phyloP scores from a whole-genome alignment of 2,888 invertebrate species.

The Anthoptus insignis region DNA sequence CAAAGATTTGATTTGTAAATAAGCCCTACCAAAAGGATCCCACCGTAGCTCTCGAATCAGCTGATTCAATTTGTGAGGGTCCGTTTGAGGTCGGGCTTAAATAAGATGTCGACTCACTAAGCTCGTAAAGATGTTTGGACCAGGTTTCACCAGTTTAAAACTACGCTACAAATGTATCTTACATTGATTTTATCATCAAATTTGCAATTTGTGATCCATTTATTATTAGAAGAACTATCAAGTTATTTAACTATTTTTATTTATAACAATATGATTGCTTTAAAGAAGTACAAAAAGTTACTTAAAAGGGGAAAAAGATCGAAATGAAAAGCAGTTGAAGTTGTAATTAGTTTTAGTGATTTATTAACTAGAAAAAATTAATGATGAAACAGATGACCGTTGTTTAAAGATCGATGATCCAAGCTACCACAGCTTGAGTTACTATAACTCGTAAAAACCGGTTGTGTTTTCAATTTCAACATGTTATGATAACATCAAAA shows the following conservation, averaged over 20 bases:
- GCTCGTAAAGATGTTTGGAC: neutral
- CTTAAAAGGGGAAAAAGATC: too few relatives aligned
- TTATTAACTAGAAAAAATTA: too few relatives aligned
- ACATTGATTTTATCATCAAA: neutral
- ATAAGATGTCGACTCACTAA: slow-evolving; percentile 14
- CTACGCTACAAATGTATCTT: neutral
- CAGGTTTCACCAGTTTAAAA: neutral
- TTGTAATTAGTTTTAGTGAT: too few relatives aligned
- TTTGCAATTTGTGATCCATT: neutral
- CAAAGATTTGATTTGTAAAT: slow-evolving; percentile 32
- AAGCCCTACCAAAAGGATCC: slow-evolving; percentile 34
- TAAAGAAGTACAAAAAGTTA: neutral
- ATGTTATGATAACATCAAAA: too few relatives aligned
- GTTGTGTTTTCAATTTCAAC: too few relatives aligned
- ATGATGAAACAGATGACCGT: too few relatives aligned
- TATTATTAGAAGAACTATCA: too few relatives aligned
- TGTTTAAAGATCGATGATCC: too few relatives aligned
- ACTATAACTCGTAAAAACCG: too few relatives aligned
- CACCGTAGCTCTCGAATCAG: slow-evolving; percentile 59
- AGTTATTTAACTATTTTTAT: too few relatives aligned
- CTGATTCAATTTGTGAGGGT: slow-evolving; percentile 64
- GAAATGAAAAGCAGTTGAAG: too few relatives aligned
- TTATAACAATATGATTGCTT: neutral
- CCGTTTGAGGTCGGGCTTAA: slow-evolving; percentile 30
- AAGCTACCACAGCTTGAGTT: too few relatives aligned